These are phyloP conservation scores for Trichacis sp. DNA, from an alignment of 2,888 invertebrate species.

Conservation along the genomic window DNA sequence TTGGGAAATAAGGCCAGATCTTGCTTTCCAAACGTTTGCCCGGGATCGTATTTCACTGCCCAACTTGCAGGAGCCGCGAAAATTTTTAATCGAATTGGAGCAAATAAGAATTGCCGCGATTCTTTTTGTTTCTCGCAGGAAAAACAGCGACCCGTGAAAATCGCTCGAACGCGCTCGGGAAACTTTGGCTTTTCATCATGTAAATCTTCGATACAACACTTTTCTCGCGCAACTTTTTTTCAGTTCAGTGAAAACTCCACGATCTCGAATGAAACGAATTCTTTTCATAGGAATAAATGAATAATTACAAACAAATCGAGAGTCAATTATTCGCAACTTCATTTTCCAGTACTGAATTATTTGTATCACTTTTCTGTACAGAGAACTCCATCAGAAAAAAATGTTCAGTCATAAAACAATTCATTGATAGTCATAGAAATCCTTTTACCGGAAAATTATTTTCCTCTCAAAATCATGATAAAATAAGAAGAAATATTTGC, in stretches of 20 bases:
- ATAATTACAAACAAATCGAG: too few species aligned
- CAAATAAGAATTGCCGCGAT: background rate
- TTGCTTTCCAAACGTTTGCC: background rate
- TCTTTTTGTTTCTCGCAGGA: background rate
- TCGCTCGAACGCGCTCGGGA: background rate
- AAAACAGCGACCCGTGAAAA: background rate
- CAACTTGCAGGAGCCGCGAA: background rate
- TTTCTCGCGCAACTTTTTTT: constrained; percentile 10
- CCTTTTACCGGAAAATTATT: too few species aligned
- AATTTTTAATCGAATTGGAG: background rate
- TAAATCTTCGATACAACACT: constrained; percentile 10
- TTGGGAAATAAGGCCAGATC: constrained; percentile 9
- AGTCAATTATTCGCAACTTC: too few species aligned
- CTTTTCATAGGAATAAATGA: too few species aligned
- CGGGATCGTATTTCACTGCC: background rate
- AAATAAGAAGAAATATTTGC: background rate
- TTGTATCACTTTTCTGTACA: too few species aligned
- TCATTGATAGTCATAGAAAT: too few species aligned
- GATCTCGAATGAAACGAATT: too few species aligned
- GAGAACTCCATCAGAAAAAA: too few species aligned
- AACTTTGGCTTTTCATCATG: background rate
- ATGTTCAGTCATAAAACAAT: too few species aligned
- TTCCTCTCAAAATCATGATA: background rate
- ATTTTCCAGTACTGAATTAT: too few species aligned
- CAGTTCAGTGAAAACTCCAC: too few species aligned